Conservation (phyloP, 2,888 invertebrate species). For the Noctua janthe region DNA sequence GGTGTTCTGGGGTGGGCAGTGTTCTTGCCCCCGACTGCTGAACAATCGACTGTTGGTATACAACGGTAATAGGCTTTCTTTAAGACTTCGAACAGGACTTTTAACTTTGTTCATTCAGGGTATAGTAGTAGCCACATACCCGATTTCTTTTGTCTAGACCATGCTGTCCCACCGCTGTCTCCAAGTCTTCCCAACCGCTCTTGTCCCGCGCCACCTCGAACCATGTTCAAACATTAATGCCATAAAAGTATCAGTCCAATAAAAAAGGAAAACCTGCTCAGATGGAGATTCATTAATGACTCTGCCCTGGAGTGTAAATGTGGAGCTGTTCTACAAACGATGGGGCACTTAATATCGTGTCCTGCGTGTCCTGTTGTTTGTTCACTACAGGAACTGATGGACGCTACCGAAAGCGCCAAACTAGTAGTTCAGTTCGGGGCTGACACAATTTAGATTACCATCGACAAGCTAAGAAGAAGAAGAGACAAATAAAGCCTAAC, state of each 20-base stretch:
- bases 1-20: slow-evolving; percentile 34
- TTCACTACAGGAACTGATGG: too few relatives aligned
- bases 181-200: background rate
- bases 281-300: too few relatives aligned
- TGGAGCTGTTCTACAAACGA: too few relatives aligned
- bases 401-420: too few relatives aligned
- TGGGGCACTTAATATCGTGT: too few relatives aligned
- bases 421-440: too few relatives aligned
- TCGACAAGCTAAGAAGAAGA: too few relatives aligned
- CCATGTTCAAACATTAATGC: background rate
- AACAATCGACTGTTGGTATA: background rate
- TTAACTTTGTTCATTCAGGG: background rate
- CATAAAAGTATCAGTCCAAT: background rate
- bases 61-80: background rate
- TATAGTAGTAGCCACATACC: background rate
- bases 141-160: background rate
- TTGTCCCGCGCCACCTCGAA: background rate
- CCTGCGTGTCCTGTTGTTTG: too few relatives aligned
- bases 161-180: background rate
- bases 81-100: background rate
- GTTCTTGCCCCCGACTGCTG: slow-evolving; percentile 17
- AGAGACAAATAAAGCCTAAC: too few relatives aligned
- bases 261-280: too few relatives aligned
- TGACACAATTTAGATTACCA: too few relatives aligned
- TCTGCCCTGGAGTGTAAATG: too few relatives aligned